Evolutionary conservation across 1,140 invertebrate species (phyloP).

Genomic region (Hyposmocoma kahamanoa): DNA sequence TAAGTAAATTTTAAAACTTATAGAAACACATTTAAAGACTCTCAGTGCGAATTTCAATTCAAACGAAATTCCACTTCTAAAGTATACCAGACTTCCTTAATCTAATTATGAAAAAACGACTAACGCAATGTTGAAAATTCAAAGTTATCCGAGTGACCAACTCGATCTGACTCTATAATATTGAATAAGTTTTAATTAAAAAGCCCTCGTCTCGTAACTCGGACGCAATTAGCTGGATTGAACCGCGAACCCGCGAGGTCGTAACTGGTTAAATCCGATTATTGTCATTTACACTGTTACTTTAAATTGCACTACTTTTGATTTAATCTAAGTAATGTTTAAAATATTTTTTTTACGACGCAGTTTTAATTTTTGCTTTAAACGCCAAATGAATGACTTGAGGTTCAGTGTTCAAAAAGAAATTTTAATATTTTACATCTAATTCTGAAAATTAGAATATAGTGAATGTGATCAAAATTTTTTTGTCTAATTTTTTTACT

Average conservation of each 20-base stretch:
- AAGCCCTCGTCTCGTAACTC: conserved; percentile 46
- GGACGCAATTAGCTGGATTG: conserved; percentile 53
- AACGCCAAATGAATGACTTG: too few species aligned
- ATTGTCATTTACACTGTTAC: conserved; percentile 6
- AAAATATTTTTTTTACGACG: too few species aligned
- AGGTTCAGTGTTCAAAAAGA: too few species aligned
- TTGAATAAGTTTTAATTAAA: conserved; percentile 71
- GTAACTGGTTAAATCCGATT: neutral
- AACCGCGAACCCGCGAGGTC: conserved; percentile 20
- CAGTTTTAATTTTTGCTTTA: too few species aligned
- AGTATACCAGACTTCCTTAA: neutral
- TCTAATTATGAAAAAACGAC: neutral
- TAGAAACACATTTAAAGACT: neutral
- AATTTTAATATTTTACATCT: too few species aligned
- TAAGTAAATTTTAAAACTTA: neutral
- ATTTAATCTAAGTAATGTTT: too few species aligned
- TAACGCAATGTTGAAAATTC: neutral
- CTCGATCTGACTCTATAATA: conserved; percentile 51
- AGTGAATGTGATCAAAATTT: too few species aligned
- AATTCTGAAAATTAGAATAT: too few species aligned
- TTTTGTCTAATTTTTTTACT: too few species aligned
- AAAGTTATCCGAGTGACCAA: conserved; percentile 36
- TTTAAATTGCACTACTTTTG: too few species aligned
- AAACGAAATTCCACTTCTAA: neutral
- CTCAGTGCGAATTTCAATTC: neutral